Base-by-base conservation (phyloP, 2,888 invertebrate species). In the Orchesellides sinensis region DNA sequence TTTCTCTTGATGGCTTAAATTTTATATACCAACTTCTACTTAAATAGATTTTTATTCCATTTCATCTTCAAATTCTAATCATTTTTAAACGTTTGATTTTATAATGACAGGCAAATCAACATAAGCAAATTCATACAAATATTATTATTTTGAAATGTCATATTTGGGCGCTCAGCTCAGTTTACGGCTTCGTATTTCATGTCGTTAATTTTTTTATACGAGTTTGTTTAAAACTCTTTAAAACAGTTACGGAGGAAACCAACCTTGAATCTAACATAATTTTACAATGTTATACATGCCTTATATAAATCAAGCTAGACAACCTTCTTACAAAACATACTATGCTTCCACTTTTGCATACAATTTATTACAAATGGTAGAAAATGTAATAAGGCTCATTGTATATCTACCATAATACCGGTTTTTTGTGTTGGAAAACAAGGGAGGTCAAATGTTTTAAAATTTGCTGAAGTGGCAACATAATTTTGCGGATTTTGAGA, bases 401-500 rank as follows among this genome's bases (percentile, higher is more conserved):
- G n/a, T 52, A 21, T 21, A 52, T 21, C 47, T 8, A 49, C 19
- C 8, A 23, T 17, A 2, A 56, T 56, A 19, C 25, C 12, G 1
- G 21, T 23, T 77, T 68, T 78, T 61, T 61, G 17, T 54, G 14
- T 54, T 19, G 14, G 25, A 21, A 35, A 35, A 47, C 45, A 27
- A 40, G 65, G 73, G 40, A 73, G 63, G 65, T 72, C 47, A 70
- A 63, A 59, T 49, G 40, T 54, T 56, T 72, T 63, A 49, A 74
- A 81, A 81, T 74, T 74, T 81, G 74, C 68, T 69, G 32, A 81
- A 63, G 61, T 81, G 66, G 73, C 72, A 81, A 74, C 81, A 80
- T 59, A 14, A 66, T 47, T 45, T 66, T 25, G 56, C 56, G 35
- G 35, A 35, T 8, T 35, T n/a, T n/a, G n/a, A n/a, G n/a, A n/a